Conservation (phyloP, 1,140 invertebrate species). For the Littorina saxatilis region DNA sequence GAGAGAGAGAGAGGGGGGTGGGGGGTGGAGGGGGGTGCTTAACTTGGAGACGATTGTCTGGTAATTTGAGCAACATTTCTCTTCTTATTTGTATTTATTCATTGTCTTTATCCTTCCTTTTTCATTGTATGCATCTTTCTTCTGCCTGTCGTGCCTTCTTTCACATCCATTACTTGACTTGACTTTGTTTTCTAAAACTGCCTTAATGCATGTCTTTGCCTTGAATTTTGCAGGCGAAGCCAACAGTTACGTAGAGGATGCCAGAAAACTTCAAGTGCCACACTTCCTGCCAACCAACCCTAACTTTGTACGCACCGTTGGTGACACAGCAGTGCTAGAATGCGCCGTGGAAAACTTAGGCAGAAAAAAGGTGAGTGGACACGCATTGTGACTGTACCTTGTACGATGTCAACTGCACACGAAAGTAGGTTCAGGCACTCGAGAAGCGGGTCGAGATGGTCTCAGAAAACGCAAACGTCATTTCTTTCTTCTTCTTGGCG, state of each 20-base stretch:
- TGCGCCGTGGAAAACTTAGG: slow-evolving; percentile 38
- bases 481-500: too few species aligned
- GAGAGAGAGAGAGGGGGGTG: neutral
- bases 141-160: too few species aligned
- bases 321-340: slow-evolving; percentile 33
- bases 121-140: too few species aligned
- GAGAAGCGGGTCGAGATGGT: too few species aligned
- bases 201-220: neutral
- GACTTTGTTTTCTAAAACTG: neutral
- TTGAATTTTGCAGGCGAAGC: neutral
- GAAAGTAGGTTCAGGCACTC: too few species aligned
- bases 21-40: neutral
- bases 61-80: neutral
- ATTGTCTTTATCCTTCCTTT: too few species aligned
- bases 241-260: slow-evolving; percentile 17
- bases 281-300: slow-evolving; percentile 21
- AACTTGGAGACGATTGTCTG: too few species aligned
- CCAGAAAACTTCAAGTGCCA: neutral
- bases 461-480: too few species aligned
- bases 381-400: too few species aligned
- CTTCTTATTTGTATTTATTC: too few species aligned
- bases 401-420: too few species aligned
- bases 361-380: slow-evolving; percentile 33
- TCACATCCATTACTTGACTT: neutral
- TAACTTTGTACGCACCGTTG: slow-evolving; percentile 22